Evolutionary conservation across 2,113 vertebrate species (phyloP), one percentile per base, ranked within the genome.

Genomic region (Myotis lucifugus): DNA sequence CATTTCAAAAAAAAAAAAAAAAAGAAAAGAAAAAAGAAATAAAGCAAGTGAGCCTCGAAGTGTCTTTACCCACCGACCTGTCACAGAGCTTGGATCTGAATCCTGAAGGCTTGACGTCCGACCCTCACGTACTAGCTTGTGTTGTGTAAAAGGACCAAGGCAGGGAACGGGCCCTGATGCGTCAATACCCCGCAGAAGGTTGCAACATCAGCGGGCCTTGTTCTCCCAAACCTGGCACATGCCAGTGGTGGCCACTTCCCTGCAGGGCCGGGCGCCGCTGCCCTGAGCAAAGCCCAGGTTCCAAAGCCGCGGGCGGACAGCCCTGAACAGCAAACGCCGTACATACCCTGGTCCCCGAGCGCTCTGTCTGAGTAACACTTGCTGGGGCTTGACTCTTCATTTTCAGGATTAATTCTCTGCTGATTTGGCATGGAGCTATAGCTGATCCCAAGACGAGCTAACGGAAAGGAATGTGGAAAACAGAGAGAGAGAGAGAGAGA

Each of bases 131-230:
- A 1, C 0, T 2, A 32, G 13, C 59, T 21, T 3, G 18, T 27
- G 34, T 3, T 14, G 23, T 18, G 13, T 1, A 6, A 17, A 64
- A 74, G 66, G 50, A 32, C 34, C 4, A n/a, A 88, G 34, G 11
- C 1, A 2, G 48, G 72, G 21, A 34, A 14, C 0, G 25, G 23
- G 23, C 0, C 0, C 0, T 0, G 12, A 0, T 1, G 6, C 4
- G 0, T 5, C 6, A 6, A 0, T 0, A 6, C 27, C 0, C 6
- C n/a, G 3, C 79, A 23, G 0, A 11, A 29, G 9, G 3, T 4
- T 0, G 54, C 6, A 13, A 27, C 21, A 0, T 12, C 1, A 0
- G 13, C 29, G 2, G n/a, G 32, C 15, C 4, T 11, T 15, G 5
- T 40, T 21, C 12, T 32, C 48, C n/a, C 37, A 10, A 5, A 3